Evolutionary conservation across 64 coral and sea anemone species (phyloP).

Genomic region (Dendrophyllia cribrosa): DNA sequence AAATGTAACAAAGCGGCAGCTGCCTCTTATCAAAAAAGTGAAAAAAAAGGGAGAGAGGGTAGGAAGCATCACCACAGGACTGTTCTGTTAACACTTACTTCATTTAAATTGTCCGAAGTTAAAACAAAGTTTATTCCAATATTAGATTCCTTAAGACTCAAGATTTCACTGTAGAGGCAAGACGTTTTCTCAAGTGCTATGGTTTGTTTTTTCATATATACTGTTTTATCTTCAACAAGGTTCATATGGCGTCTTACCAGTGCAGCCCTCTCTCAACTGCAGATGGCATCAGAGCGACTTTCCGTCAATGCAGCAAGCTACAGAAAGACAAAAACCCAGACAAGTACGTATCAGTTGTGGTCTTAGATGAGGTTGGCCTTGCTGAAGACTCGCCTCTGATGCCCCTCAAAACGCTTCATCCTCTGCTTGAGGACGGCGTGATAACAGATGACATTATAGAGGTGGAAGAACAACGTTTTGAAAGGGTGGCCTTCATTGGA

Average conservation of each 20-base stretch:
- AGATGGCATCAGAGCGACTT: constrained; percentile 88
- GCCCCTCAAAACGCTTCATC: constrained; percentile 93
- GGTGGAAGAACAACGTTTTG: constrained; percentile 45
- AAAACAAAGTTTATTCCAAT: too few species aligned
- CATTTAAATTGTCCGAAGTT: too few species aligned
- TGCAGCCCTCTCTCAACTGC: constrained; percentile 93
- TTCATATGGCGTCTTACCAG: constrained; percentile 91
- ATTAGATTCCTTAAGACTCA: too few species aligned
- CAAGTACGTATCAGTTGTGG: constrained; percentile 63
- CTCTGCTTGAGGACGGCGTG: constrained; percentile 86
- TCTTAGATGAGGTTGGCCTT: constrained; percentile 80
- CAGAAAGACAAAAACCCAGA: constrained; percentile 83
- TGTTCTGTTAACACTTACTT: too few species aligned
- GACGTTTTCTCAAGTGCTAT: too few species aligned
- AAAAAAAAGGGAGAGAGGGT: too few species aligned
- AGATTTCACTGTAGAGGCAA: too few species aligned
- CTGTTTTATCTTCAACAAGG: constrained; percentile 30
- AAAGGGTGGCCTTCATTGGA: constrained; percentile 89
- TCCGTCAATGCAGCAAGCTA: constrained; percentile 79
- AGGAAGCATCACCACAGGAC: too few species aligned
- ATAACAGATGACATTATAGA: constrained; percentile 78
- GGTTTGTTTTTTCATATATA: neutral
- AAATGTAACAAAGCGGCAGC: too few species aligned
- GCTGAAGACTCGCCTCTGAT: constrained; percentile 92
- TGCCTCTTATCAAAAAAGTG: too few species aligned